Evolutionary conservation across 1,140 invertebrate genomes (phyloP).

Genomic region (Varroa destructor): DNA sequence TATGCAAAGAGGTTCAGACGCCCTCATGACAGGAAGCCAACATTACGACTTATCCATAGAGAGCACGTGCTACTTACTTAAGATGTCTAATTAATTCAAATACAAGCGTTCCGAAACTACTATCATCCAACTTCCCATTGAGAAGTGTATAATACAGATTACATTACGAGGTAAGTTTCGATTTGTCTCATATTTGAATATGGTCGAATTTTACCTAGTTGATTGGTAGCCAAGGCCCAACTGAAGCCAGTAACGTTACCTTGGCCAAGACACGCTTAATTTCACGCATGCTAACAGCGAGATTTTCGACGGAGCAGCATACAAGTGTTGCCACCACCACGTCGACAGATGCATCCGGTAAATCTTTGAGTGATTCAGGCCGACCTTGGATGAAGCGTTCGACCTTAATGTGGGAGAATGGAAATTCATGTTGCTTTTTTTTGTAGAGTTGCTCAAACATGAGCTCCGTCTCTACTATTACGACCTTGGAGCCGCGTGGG

Average conservation of each 20-base stretch:
- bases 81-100: too few species aligned
- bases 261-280: conserved; percentile 20
- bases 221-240: too few species aligned
- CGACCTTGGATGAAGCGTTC: neutral
- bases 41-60: too few species aligned
- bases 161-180: too few species aligned
- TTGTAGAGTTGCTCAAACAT: conserved; percentile 4
- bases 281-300: conserved; percentile 19
- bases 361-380: neutral
- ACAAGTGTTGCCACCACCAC: conserved; percentile 6
- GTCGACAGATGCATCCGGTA: conserved; percentile 3
- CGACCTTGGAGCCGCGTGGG: conserved; percentile 6
- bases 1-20: too few species aligned
- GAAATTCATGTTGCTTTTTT: conserved; percentile 15
- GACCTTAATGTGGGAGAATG: neutral
- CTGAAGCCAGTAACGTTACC: neutral
- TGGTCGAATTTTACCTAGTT: too few species aligned
- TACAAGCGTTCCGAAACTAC: too few species aligned
- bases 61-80: too few species aligned
- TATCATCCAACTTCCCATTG: too few species aligned
- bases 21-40: too few species aligned
- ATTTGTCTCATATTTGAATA: too few species aligned
- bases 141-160: too few species aligned
- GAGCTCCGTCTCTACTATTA: neutral
- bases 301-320: conserved; percentile 19